Conservation (phyloP, 1,140 invertebrate genomes). For the Macrocentrus cingulum region DNA sequence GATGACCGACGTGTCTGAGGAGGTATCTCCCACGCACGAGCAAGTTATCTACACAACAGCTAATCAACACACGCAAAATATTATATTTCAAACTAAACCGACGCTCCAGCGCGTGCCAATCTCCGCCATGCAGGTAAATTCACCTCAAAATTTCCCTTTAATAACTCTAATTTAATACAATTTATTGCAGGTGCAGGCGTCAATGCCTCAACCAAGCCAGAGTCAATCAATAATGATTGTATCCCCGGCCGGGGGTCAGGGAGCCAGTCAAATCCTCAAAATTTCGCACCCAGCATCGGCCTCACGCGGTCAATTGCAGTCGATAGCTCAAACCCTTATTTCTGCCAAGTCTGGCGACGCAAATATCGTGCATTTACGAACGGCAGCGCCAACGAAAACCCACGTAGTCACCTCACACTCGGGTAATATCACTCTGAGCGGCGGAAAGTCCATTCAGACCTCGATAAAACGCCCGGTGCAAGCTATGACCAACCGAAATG, state of each 20-base stretch:
- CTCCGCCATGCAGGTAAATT: conserved; percentile 46
- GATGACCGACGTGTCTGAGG: conserved; percentile 46
- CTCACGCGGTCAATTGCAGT: conserved; percentile 51
- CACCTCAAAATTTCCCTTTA: conserved; percentile 1
- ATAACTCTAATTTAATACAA: conserved; percentile 13
- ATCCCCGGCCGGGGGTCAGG: conserved; percentile 50
- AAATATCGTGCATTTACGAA: conserved; percentile 54
- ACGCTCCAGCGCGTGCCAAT: conserved; percentile 50
- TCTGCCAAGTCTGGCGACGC: conserved; percentile 55
- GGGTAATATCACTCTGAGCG: conserved; percentile 47
- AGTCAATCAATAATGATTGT: conserved; percentile 58
- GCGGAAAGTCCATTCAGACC: conserved; percentile 45
- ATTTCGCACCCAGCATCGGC: conserved; percentile 55
- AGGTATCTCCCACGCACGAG: conserved; percentile 38
- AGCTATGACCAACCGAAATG: conserved; percentile 47
- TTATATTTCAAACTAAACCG: conserved; percentile 55
- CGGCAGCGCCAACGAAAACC: conserved; percentile 38
- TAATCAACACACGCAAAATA: conserved; percentile 49
- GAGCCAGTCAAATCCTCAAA: conserved; percentile 54
- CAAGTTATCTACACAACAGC: conserved; percentile 49
- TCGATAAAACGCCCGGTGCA: conserved; percentile 48
- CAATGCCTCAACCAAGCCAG: conserved; percentile 39
- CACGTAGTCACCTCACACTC: conserved; percentile 41
- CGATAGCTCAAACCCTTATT: conserved; percentile 54
- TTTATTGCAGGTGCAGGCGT: conserved; percentile 45